Evolutionary conservation across 2,888 invertebrate genomes (phyloP).

Genomic region (Camponotus fellah): DNA sequence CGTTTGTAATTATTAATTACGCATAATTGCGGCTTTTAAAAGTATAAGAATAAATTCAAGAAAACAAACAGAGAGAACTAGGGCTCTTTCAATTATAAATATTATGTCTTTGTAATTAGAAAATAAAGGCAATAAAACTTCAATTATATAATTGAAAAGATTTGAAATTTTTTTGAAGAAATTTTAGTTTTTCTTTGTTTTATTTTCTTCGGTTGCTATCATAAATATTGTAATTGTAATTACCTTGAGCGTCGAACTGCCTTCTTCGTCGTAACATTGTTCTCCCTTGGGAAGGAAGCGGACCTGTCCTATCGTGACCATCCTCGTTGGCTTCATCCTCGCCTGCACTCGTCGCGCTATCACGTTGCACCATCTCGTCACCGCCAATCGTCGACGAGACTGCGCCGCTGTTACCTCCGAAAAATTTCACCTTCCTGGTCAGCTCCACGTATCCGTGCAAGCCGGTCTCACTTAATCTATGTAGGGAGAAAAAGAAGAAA

Average conservation of each 20-base stretch:
- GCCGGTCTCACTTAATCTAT: conserved; percentile 82
- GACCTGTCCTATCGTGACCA: conserved; percentile 76
- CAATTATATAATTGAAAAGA: not conserved
- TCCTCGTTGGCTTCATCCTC: conserved; percentile 83
- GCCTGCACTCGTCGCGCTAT: conserved; percentile 85
- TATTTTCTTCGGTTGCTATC: not conserved
- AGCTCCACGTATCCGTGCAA: conserved; percentile 82
- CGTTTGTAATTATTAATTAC: conserved; percentile 62
- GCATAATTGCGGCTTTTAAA: conserved; percentile 40
- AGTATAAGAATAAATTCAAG: conserved; percentile 39
- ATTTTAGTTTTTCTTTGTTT: not conserved
- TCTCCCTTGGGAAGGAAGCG: conserved; percentile 80
- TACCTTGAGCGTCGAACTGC: conserved; percentile 85
- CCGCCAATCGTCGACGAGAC: conserved; percentile 79
- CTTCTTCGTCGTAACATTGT: conserved; percentile 83
- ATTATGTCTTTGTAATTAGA: not conserved
- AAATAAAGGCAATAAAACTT: not conserved
- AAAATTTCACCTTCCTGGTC: conserved; percentile 82
- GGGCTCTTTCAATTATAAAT: not conserved
- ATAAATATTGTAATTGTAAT: conserved; percentile 26
- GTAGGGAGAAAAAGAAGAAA: not conserved
- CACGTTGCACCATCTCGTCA: conserved; percentile 83
- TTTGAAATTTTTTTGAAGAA: not conserved
- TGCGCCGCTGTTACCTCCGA: conserved; percentile 77
- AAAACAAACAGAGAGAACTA: not conserved